These are phyloP conservation scores for Mystacornis crossleyi DNA, from an alignment of 2,113 vertebrate species.

Conservation along the genomic window DNA sequence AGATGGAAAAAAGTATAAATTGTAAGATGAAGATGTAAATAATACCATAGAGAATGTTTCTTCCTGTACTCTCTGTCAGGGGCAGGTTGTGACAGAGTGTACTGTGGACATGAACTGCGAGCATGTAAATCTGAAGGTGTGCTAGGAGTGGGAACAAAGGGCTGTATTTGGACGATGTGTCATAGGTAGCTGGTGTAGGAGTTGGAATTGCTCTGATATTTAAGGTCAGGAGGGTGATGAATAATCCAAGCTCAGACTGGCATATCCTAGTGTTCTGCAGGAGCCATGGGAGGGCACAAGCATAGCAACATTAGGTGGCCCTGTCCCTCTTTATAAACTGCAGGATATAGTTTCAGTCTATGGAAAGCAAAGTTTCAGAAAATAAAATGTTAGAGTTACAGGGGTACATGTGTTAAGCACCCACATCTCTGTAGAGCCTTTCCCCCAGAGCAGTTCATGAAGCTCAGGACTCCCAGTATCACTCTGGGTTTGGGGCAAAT, in stretches of 20 bases:
- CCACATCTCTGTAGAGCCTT: fast-evolving
- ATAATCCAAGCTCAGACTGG: neutral
- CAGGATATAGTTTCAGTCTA: neutral
- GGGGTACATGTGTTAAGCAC: neutral
- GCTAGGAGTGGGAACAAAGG: neutral
- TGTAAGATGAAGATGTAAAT: neutral
- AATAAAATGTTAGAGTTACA: neutral
- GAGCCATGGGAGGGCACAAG: neutral
- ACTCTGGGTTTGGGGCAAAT: neutral
- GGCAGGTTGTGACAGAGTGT: neutral
- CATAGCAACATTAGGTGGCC: neutral
- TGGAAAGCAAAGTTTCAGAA: neutral
- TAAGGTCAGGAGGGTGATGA: neutral
- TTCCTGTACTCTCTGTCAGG: neutral
- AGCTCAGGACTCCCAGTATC: neutral
- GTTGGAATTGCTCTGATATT: neutral
- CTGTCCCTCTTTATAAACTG: neutral
- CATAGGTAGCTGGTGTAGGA: neutral
- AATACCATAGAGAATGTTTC: neutral
- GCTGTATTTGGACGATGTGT: neutral
- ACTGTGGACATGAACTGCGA: neutral
- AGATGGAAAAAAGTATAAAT: neutral
- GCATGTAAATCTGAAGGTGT: neutral
- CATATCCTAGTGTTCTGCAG: neutral
- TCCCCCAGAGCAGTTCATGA: neutral